Evolutionary conservation across 2,888 invertebrate species (phyloP), one percentile per base, ranked within the genome.

Genomic region (Ganaspis brasiliensis): DNA sequence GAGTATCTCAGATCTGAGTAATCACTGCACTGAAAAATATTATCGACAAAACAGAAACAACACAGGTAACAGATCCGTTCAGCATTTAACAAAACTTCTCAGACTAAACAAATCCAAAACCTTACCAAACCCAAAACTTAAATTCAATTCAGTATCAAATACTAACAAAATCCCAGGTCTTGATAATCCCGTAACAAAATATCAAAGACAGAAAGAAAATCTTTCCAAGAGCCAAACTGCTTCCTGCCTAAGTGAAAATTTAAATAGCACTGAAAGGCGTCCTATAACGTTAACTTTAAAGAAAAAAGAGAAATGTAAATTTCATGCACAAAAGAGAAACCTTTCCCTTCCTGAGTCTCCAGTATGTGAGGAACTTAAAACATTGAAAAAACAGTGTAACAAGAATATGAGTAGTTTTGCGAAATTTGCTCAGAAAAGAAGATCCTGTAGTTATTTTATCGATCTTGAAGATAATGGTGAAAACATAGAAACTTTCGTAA

Each of bases 271-370:
- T 55, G 31, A 82, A 63, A 85, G 77, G 72, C 89, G 90, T 78
- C 90, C 90, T 56, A 77, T 90, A 79, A 89, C 90, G 4, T 85
- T 90, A 67, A 89, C 89, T 10, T 80, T 90, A 57, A 87, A 88
- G 80, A 90, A 90, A 90, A 90, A 89, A 86, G 90, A 90, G 89
- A 90, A 89, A 88, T 90, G 89, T 84, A 90, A 90, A 87, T 86
- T 90, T 84, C 89, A 90, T 52, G 80, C 90, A 77, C 89, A 90
- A 74, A 90, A 89, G 80, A 79, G 87, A 14, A 90, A 90, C 84
- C 96, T 96, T 85, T 96, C 96, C 4, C 94, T 97, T 82, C 96
- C 96, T 0, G 96, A 96, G 0, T 96, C 96, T 0, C 97, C 97
- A 0, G 96, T 96, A 0, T 96, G 95, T 73, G 97, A 97, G 87